phyloP scores from a whole-genome alignment of 2,113 vertebrate genomes.

The Alaudala cheleensis region DNA sequence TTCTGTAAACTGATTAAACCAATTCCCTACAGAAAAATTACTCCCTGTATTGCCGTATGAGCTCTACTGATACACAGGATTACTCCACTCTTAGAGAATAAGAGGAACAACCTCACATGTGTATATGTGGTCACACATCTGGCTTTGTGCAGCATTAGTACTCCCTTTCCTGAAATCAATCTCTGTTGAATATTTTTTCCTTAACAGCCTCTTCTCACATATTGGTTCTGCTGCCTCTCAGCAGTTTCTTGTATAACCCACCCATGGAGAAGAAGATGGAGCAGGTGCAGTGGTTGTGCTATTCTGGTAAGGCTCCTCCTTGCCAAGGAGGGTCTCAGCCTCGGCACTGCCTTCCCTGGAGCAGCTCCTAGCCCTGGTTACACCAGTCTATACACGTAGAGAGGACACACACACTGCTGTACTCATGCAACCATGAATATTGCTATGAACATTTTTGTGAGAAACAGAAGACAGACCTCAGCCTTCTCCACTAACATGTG shows the following conservation, averaged over 20 bases:
- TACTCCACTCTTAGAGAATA: neutral
- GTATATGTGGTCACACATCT: constrained; percentile 9
- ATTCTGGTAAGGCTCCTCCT: neutral
- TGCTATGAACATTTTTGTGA: neutral
- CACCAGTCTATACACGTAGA: neutral
- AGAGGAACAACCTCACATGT: neutral
- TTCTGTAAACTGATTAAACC: constrained; percentile 23
- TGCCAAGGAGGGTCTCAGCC: neutral
- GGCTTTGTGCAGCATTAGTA: neutral
- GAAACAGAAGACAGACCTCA: neutral
- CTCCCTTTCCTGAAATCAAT: constrained; percentile 41
- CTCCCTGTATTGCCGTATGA: neutral
- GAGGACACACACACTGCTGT: neutral
- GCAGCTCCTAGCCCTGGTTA: neutral
- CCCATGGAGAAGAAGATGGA: fast-evolving
- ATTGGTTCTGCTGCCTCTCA: neutral
- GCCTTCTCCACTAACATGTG: neutral
- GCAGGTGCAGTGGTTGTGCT: neutral
- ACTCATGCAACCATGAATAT: fast-evolving
- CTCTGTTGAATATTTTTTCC: neutral
- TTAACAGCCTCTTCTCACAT: neutral
- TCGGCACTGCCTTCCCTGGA: neutral
- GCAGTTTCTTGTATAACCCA: neutral
- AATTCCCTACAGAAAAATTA: neutral
- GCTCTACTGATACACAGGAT: neutral